Evolutionary conservation across 2,797 vertebrate species (phyloP).

Genomic region (Dipus sagitta): DNA sequence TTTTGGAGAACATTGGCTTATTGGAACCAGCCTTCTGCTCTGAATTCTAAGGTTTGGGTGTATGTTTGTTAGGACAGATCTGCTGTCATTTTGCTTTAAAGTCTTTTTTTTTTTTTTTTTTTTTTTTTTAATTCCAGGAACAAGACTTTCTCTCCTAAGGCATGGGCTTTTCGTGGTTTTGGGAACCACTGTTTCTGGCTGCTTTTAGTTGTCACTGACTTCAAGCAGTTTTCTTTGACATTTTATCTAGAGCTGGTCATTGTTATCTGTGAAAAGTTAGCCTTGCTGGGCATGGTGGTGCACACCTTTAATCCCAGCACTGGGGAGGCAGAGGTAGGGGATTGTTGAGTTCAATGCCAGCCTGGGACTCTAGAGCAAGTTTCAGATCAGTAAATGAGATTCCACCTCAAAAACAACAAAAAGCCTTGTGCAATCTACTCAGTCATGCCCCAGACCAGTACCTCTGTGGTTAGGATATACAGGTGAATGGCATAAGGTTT

Average conservation of each 20-base stretch:
- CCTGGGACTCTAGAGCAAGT: no score
- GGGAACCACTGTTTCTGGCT: not conserved
- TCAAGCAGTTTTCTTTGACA: constrained; percentile 26
- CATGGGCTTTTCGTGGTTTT: not conserved
- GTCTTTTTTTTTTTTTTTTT: not conserved
- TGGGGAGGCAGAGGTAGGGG: no score
- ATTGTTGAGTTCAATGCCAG: no score
- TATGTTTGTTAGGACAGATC: not conserved
- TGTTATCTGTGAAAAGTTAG: not conserved
- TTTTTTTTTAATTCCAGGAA: not conserved
- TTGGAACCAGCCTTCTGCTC: not conserved
- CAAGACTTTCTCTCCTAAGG: not conserved
- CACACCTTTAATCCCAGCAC: no score
- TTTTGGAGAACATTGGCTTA: not conserved
- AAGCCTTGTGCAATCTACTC: not conserved
- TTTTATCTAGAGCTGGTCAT: constrained; percentile 10
- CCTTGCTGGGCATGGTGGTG: no score
- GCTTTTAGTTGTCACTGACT: not conserved
- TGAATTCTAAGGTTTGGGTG: not conserved
- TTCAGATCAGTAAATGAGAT: no score
- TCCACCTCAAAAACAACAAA: not conserved
- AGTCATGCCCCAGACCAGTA: not conserved
- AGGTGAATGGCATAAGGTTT: not conserved
- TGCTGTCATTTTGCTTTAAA: not conserved
- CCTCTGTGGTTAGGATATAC: not conserved